Conservation (phyloP, 2,113 vertebrate genomes). For the Climacteris rufus region DNA sequence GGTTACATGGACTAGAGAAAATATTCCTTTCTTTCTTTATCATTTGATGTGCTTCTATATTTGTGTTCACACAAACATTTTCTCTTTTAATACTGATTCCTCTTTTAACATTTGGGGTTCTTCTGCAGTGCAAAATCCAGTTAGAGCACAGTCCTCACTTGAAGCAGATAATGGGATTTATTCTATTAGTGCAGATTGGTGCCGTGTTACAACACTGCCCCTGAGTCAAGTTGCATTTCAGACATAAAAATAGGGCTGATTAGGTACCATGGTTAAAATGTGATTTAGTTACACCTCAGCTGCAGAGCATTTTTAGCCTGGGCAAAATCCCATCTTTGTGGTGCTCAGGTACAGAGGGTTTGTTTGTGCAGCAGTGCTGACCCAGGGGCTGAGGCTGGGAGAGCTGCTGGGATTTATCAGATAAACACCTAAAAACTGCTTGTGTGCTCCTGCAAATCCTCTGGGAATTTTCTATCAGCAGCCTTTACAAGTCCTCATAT, state of each 20-base stretch:
- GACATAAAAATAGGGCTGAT: background rate
- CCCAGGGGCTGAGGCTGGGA: background rate
- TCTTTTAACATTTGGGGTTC: background rate
- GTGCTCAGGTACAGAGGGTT: background rate
- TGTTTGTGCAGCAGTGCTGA: background rate
- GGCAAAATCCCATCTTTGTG: background rate
- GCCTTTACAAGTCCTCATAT: background rate
- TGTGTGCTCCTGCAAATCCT: background rate
- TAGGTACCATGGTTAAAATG: background rate
- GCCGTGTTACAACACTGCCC: background rate
- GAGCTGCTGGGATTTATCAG: background rate
- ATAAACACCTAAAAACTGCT: background rate
- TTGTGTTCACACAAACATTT: background rate
- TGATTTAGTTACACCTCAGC: background rate
- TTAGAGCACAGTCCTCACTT: background rate
- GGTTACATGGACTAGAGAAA: background rate
- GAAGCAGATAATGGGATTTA: constrained; percentile 21
- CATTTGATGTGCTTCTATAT: background rate
- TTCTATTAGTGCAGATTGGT: background rate
- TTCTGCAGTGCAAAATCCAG: background rate
- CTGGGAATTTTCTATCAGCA: background rate
- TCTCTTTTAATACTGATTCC: background rate
- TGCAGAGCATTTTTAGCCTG: background rate
- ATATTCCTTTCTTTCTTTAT: background rate
- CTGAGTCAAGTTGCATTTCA: background rate